A percentile compares a stretch with the other conserved stretches of the same genome.
Conservation (phyloP, 2,888 invertebrate genomes). For the Eupithecia insigniata region DNA sequence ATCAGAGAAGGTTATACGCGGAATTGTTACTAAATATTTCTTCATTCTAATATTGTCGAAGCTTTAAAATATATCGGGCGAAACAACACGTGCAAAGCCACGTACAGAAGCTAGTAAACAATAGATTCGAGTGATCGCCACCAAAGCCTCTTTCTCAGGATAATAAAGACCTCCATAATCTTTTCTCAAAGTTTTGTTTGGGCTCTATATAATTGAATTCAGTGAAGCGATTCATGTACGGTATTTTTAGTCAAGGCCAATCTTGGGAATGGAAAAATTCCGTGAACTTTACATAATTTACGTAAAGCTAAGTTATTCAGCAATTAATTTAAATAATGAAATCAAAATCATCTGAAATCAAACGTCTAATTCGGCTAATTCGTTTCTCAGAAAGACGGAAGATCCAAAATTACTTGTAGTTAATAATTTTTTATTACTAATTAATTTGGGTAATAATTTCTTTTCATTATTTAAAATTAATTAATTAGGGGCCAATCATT, state of each 20-base stretch:
- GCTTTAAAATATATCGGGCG: no score
- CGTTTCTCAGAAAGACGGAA: no score
- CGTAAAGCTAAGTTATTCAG: constrained; percentile 1
- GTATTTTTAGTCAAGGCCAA: constrained; percentile 35
- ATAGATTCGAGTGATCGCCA: not conserved
- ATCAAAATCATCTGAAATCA: no score
- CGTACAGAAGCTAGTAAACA: not conserved
- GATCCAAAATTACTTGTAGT: not conserved
- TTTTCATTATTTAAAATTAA: no score
- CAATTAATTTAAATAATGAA: not conserved
- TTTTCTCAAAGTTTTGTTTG: constrained; percentile 27
- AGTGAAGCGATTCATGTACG: constrained; percentile 39
- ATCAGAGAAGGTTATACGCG: no score
- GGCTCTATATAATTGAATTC: constrained; percentile 48
- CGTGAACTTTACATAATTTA: constrained; percentile 27
- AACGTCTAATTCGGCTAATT: no score
- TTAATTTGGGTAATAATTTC: no score
- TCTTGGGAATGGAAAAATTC: constrained; percentile 37
- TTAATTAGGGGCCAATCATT: not conserved
- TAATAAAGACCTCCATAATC: constrained; percentile 8
- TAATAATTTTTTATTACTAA: no score
- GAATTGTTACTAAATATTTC: no score
- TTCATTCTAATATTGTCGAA: no score
- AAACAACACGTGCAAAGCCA: not conserved
- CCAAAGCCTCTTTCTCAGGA: not conserved